Percentiles rank a stretch among this genome's conserved stretches.
phyloP scores from a whole-genome alignment of 2,113 vertebrate genomes.

The Pterocles gutturalis region DNA sequence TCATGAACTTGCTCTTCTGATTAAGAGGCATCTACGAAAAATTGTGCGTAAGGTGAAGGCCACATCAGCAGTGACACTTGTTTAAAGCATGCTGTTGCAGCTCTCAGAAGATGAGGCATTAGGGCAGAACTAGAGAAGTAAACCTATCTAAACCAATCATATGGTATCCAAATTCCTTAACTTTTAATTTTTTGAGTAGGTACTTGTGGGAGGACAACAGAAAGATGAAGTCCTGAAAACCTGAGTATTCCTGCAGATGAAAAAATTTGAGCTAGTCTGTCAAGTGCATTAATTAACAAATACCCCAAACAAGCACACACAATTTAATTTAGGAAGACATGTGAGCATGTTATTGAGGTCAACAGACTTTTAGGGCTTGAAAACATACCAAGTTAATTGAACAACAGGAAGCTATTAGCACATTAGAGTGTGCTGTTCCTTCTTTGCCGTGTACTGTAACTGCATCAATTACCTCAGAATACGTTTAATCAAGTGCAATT shows the following conservation, averaged over 20 bases:
- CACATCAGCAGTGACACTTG: not conserved
- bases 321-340: constrained; percentile 41
- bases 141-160: not conserved
- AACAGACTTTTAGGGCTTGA: constrained; percentile 22
- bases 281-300: constrained; percentile 26
- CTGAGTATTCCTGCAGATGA: not conserved
- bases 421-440: not conserved
- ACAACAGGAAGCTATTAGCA: constrained; percentile 54
- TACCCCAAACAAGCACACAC: not conserved
- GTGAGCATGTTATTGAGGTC: not conserved
- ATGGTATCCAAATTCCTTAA: not conserved
- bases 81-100: not conserved
- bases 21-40: not conserved
- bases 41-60: not conserved
- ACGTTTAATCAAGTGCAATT: constrained; percentile 65
- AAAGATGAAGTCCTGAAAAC: not conserved
- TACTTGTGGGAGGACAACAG: not conserved
- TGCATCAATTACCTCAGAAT: constrained; percentile 54
- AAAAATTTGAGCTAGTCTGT: not conserved
- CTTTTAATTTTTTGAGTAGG: not conserved
- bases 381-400: constrained; percentile 53
- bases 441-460: constrained; percentile 25
- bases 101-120: not conserved
- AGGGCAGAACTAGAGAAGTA: not conserved
- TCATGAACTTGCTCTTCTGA: not conserved